A percentile compares a stretch with the other conserved stretches of the same genome.
Evolutionary conservation across 2,113 vertebrate species (phyloP).

Genomic region (Anser brachyrhynchus): DNA sequence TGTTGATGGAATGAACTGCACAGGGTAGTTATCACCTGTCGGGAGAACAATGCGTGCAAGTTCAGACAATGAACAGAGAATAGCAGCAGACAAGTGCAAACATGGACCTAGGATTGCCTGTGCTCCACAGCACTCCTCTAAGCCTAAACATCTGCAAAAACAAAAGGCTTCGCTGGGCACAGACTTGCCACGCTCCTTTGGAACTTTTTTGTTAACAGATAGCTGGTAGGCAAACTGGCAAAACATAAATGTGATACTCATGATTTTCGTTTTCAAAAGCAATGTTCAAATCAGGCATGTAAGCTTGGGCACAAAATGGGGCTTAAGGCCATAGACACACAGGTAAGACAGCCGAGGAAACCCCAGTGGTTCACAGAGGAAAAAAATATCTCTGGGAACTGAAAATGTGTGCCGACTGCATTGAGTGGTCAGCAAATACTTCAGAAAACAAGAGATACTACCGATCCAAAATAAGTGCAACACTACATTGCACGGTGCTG

Average conservation of each 20-base stretch:
- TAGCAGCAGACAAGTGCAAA: slow-evolving; percentile 89
- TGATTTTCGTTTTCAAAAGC: slow-evolving; percentile 54
- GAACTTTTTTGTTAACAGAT: slow-evolving; percentile 81
- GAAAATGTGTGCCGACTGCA: neutral
- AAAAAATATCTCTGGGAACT: neutral
- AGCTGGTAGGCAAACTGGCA: slow-evolving; percentile 83
- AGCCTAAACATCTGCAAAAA: slow-evolving; percentile 96
- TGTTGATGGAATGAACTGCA: slow-evolving; percentile 99
- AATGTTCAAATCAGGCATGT: slow-evolving; percentile 62
- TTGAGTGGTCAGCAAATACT: neutral
- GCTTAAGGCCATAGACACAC: slow-evolving; percentile 36
- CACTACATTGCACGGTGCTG: neutral
- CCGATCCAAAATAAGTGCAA: neutral
- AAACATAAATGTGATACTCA: slow-evolving; percentile 70
- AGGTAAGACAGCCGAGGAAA: neutral
- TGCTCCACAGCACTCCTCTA: slow-evolving; percentile 78
- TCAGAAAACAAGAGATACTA: neutral
- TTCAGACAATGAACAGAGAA: slow-evolving; percentile 96
- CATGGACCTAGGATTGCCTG: slow-evolving; percentile 80
- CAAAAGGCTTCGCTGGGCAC: slow-evolving; percentile 89
- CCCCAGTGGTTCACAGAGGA: neutral
- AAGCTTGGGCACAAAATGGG: slow-evolving; percentile 58
- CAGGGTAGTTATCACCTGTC: slow-evolving; percentile 99
- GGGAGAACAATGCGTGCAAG: slow-evolving; percentile 95
- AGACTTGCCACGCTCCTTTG: slow-evolving; percentile 81